Evolutionary conservation across 2,113 vertebrate genomes (phyloP).

Genomic region (Chamaea fasciata): DNA sequence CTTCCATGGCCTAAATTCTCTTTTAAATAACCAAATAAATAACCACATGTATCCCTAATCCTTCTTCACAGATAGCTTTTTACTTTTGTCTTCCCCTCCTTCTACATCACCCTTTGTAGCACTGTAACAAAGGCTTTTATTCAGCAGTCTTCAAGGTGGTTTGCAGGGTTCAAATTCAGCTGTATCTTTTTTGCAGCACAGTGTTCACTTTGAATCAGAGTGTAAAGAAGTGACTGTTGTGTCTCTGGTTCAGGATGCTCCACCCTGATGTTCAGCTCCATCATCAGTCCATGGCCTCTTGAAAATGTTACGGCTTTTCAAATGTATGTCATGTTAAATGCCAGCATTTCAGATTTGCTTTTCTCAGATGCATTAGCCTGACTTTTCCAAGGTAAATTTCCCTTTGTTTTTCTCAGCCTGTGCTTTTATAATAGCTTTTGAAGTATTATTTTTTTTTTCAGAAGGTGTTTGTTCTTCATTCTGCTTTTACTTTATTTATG

Average conservation of each 20-base stretch:
- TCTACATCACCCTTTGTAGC: neutral
- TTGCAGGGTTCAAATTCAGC: neutral
- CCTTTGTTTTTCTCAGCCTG: neutral
- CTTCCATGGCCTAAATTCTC: neutral
- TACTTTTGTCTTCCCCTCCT: neutral
- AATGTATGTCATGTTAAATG: constrained; percentile 2
- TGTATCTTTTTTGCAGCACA: neutral
- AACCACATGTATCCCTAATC: neutral
- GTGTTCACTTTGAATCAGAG: neutral
- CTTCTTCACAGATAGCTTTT: neutral
- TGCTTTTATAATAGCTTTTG: neutral
- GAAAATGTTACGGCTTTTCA: neutral
- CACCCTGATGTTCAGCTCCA: neutral
- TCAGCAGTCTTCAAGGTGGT: neutral
- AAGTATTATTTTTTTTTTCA: neutral
- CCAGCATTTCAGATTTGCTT: neutral
- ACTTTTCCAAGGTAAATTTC: neutral
- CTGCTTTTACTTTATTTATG: neutral
- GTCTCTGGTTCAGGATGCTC: neutral
- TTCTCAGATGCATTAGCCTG: neutral
- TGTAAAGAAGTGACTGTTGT: neutral
- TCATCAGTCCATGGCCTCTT: neutral
- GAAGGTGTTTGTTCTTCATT: neutral
- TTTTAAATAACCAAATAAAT: neutral
- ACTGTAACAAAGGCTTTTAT: neutral